Evolutionary conservation across 1,140 invertebrate genomes (phyloP), one percentile per base, ranked within the genome.

Genomic region (Meloidogyne chitwoodi): DNA sequence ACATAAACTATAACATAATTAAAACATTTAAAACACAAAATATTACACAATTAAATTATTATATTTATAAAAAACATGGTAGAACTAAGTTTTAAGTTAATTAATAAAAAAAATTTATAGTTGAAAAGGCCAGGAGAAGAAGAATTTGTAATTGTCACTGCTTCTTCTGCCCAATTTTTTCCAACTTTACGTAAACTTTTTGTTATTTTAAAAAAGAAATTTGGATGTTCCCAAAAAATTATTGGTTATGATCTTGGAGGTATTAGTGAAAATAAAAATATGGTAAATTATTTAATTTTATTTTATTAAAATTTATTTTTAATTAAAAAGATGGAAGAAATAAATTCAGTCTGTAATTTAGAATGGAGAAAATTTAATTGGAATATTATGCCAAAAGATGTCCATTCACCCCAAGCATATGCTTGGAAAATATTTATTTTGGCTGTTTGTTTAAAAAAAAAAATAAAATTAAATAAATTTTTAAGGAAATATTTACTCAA

Each of bases 221-320:
- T 70, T 26, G 68, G 68, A 0, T 70, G 68, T 56, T 48, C 5
- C 2, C 27, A 38, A 8, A 31, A 62, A 16, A 24, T 70, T 29
- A 70, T 70, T 27, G 14, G n/a, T 4, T 70, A 70, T 44, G 68
- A 70, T 56, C 68, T 70, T 12, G 68, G 68, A 56, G 48, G 48
- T 56, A 56, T 56, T 56, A 56, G 48, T 22, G 48, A 56, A 56
- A 19, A 56, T 8, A 56, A n/a, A n/a, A n/a, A n/a, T n/a, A 22
- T 6, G 19, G 48, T 56, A 56, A 56, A 19, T 19, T 19, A 19
- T 19, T n/a, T 19, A 19, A n/a, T n/a, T n/a, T n/a, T n/a, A n/a
- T n/a, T n/a, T n/a, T n/a, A n/a, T n/a, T n/a, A n/a, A n/a, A n/a
- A n/a, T n/a, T n/a, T n/a, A n/a, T n/a, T n/a, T n/a, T n/a, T n/a